phyloP scores from a whole-genome alignment of 2,797 vertebrate species.

The Thalassophryne amazonica region DNA sequence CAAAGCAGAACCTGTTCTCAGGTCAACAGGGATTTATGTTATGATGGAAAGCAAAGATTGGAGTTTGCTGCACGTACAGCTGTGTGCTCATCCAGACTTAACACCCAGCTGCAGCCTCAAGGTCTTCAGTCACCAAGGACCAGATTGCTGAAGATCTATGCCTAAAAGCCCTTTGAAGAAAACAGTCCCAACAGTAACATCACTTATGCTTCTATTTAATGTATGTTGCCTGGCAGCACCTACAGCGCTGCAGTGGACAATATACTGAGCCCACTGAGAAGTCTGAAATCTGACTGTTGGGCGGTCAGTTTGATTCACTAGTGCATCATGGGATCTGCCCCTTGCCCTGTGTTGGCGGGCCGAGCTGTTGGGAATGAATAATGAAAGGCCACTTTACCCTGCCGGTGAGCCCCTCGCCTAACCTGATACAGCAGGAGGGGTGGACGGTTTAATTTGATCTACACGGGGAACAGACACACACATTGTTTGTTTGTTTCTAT shows the following conservation, averaged over 20 bases:
- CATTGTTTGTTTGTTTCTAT: not conserved
- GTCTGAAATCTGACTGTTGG: conserved; percentile 20
- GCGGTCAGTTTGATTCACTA: conserved; percentile 10
- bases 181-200: conserved; percentile 15
- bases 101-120: conserved; percentile 33
- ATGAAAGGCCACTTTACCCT: conserved; percentile 52
- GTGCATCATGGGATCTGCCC: conserved; percentile 44
- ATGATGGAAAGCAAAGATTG: conserved; percentile 15
- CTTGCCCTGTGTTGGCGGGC: conserved; percentile 2
- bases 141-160: conserved; percentile 9
- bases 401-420: conserved; percentile 8
- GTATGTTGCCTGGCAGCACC: conserved; percentile 14
- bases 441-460: conserved; percentile 22
- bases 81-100: conserved; percentile 40
- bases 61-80: conserved; percentile 1
- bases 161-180: conserved; percentile 15
- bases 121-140: conserved; percentile 42
- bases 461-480: conserved; percentile 15
- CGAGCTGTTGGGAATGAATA: conserved; percentile 36
- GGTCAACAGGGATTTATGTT: no score
- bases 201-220: not conserved
- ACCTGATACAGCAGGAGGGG: conserved; percentile 24
- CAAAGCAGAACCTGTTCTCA: no score
- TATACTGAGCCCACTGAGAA: conserved; percentile 19
- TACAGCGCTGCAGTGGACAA: conserved; percentile 22